Conservation (phyloP, 2,888 invertebrate genomes). For the Notocelia uddmanniana region DNA sequence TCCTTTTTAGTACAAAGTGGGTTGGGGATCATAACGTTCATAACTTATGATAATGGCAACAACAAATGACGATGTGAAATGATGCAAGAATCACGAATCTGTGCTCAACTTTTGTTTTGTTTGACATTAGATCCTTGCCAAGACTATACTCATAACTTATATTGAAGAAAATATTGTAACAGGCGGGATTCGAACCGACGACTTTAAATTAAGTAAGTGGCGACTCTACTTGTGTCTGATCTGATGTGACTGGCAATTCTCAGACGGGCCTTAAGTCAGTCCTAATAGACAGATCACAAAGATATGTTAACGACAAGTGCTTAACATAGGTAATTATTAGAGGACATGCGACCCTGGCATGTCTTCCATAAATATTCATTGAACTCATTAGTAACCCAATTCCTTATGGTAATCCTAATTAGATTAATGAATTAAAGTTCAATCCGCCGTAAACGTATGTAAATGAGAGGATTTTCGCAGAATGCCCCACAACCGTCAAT, state of each 20-base stretch:
- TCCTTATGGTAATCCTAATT: conserved; percentile 39
- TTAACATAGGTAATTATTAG: conserved; percentile 22
- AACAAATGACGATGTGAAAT: conserved; percentile 27
- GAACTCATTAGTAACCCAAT: conserved; percentile 36
- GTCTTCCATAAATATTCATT: conserved; percentile 40
- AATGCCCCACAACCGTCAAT: conserved; percentile 40
- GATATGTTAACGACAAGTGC: conserved; percentile 10
- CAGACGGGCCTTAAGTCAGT: not conserved
- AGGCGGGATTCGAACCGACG: too few relatives aligned
- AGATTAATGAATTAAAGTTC: conserved; percentile 36
- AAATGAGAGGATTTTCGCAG: conserved; percentile 31
- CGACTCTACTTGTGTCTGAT: too few relatives aligned
- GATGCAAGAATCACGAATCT: conserved; percentile 33
- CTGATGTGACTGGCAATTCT: not conserved
- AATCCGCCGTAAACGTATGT: conserved; percentile 28
- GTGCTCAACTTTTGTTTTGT: conserved; percentile 8
- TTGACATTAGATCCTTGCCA: not conserved
- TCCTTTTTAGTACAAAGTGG: not conserved
- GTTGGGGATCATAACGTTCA: conserved; percentile 2
- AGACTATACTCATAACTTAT: not conserved
- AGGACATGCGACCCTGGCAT: not conserved
- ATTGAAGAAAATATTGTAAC: too few relatives aligned
- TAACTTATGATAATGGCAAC: conserved; percentile 24
- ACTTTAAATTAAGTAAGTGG: too few relatives aligned
- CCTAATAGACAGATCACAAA: not conserved